phyloP scores from a whole-genome alignment of 2,797 vertebrate species.

The Squalus acanthias region DNA sequence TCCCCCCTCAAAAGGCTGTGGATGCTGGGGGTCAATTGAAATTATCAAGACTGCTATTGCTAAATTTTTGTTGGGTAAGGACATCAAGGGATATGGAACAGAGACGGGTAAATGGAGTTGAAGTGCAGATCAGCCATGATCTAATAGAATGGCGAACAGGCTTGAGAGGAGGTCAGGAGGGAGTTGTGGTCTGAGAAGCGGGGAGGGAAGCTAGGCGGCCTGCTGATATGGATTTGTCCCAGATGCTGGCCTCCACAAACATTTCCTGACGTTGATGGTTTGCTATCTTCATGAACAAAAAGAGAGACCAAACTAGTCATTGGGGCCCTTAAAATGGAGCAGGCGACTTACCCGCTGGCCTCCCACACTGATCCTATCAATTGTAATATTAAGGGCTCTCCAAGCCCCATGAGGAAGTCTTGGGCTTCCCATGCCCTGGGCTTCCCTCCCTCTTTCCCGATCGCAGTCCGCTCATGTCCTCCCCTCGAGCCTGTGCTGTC shows the following conservation, averaged over 20 bases:
- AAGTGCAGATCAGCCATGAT: not conserved
- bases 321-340: not conserved
- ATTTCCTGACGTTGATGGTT: not conserved
- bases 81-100: not conserved
- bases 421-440: not conserved
- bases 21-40: not conserved
- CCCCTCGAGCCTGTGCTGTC: too few relatives aligned
- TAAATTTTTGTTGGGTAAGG: not conserved
- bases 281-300: not conserved
- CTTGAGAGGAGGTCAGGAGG: not conserved
- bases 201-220: not conserved
- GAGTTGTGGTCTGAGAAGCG: not conserved
- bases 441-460: not conserved
- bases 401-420: not conserved
- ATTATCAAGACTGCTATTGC: not conserved
- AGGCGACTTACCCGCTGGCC: not conserved
- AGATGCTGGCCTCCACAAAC: not conserved
- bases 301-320: not conserved
- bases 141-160: not conserved
- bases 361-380: not conserved
- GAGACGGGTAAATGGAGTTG: not conserved
- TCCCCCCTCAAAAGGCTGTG: not conserved
- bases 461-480: too few relatives aligned
- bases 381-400: not conserved
- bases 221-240: not conserved